These are phyloP conservation scores for Marasmarcha lunaedactyla DNA, from an alignment of 2,888 invertebrate species.

Conservation along the genomic window DNA sequence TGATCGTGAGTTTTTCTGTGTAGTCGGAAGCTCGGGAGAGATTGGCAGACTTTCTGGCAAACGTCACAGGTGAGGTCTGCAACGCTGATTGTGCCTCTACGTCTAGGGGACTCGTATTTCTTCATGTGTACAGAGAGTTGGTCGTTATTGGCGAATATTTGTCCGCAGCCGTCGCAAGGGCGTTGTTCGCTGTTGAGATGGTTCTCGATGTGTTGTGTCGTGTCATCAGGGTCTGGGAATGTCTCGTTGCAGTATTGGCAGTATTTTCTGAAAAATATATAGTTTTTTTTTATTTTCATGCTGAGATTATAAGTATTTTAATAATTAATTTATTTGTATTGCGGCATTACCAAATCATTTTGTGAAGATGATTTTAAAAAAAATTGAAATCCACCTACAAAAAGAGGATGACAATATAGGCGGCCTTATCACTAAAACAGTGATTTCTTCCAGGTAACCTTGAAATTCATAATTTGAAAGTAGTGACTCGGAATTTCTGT, in stretches of 20 bases:
- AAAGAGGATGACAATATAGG: no score
- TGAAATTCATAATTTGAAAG: no score
- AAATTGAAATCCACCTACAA: no score
- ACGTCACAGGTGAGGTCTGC: constrained; percentile 47
- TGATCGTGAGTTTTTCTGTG: constrained; percentile 17
- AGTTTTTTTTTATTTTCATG: no score
- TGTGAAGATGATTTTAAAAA: no score
- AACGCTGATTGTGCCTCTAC: constrained; percentile 40
- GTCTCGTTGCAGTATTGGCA: constrained; percentile 20
- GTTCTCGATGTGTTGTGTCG: constrained; percentile 10
- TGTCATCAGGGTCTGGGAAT: constrained; percentile 4
- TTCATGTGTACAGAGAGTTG: constrained; percentile 10
- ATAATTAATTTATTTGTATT: background rate
- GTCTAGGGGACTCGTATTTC: constrained; percentile 16
- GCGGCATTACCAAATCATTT: no score
- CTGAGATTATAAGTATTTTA: no score
- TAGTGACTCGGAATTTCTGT: no score
- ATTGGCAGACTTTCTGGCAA: constrained; percentile 26
- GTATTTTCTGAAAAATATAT: constrained; percentile 33
- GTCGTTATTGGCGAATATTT: constrained; percentile 8
- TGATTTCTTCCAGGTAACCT: no score
- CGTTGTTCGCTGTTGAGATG: constrained; percentile 5
- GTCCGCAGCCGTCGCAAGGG: constrained; percentile 14
- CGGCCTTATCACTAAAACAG: no score
- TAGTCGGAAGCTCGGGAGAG: constrained; percentile 6